Base-by-base conservation (phyloP, 2,888 invertebrate species). In the Apamea anceps region DNA sequence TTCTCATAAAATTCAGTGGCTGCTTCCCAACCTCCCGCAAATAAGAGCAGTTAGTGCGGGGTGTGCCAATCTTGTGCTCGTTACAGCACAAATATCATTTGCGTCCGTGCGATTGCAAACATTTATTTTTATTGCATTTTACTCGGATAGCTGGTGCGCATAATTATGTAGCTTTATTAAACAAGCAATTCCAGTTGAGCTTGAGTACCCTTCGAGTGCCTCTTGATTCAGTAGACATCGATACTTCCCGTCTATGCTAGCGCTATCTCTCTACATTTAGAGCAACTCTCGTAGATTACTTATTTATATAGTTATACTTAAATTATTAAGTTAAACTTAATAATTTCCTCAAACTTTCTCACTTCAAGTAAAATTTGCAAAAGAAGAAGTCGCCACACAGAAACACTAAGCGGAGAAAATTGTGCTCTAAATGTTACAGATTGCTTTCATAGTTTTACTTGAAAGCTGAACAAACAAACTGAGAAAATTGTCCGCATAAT, bases 401-500 rank as follows among this genome's bases (percentile, higher is more conserved):
- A 72, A 77, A 28, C 73, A 74, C 63, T 73, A 74, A 66, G 72
- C 75, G 57, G 10, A 8, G 25, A 80, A 81, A 72, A 68, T 67
- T 81, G 67, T 80, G 77, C 51, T 79, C 54, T 72, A 77, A 76
- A 86, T 78, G 80, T 78, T 65, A 72, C 76, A 81, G 76, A 86
- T 81, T 72, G 76, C 70, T 81, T 79, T 80, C 72, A 78, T 79
- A 88, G 78, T 84, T 88, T 75, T 78, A 77, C 62, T 77, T 75
- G 82, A 80, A 79, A 77, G 71, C 77, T 77, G 75, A 87, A 80
- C 79, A 84, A 82, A 84, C 80, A 80, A 80, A 82, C 79, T 79
- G 57, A 73, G 77, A 79, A 79, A 72, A 78, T 74, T 71, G 75
- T 87, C 82, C 79, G 77, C 82, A 86, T 85, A 79, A 86, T 81